Percentiles rank a stretch among this genome's conserved stretches.
Evolutionary conservation across 2,888 invertebrate species (phyloP).

Genomic region (Tetranychus truncatus): DNA sequence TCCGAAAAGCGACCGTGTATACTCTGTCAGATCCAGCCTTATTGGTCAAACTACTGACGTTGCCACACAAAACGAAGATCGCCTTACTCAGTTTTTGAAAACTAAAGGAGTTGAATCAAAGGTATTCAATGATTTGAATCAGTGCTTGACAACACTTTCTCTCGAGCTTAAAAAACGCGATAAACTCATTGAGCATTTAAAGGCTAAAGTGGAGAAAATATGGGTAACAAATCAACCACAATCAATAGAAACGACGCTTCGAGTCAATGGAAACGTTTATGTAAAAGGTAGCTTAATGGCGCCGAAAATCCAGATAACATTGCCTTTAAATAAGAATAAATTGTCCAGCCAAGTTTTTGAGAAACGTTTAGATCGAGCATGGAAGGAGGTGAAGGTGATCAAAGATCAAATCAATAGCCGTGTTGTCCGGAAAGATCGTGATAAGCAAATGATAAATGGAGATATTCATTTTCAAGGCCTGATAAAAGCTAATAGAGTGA

Average conservation of each 20-base stretch:
- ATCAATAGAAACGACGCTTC: background rate
- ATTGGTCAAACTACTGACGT: constrained; percentile 27
- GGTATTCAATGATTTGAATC: background rate
- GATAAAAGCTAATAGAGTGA: background rate
- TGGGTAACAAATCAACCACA: background rate
- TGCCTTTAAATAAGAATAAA: background rate
- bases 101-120: background rate
- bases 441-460: background rate
- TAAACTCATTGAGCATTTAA: background rate
- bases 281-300: background rate
- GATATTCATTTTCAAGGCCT: background rate
- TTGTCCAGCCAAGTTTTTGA: background rate
- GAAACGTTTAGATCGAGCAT: background rate
- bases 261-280: background rate
- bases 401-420: background rate
- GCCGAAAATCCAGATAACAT: background rate
- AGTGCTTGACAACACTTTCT: background rate
- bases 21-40: constrained; percentile 23
- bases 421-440: background rate
- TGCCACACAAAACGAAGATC: constrained; percentile 12
- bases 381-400: background rate
- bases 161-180: background rate
- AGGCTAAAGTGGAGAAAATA: background rate
- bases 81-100: background rate
- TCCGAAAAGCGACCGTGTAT: constrained; percentile 17